Evolutionary conservation across 2,797 vertebrate genomes (phyloP).

Genomic region (Hoplostethus mediterraneus): DNA sequence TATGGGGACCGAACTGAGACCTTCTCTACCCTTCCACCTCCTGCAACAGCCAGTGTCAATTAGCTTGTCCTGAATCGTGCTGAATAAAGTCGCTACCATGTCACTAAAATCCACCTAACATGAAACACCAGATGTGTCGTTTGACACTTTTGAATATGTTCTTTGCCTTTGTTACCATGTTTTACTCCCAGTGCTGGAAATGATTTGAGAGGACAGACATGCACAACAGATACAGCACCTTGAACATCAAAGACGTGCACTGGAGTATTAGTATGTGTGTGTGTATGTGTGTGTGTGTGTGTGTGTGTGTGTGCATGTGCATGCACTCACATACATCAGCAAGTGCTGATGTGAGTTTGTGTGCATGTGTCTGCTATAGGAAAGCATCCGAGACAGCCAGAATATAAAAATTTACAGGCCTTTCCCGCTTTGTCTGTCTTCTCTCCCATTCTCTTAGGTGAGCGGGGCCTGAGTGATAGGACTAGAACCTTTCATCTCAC

Average conservation of each 20-base stretch:
- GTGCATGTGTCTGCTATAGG: slow-evolving; percentile 48
- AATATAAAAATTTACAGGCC: slow-evolving; percentile 77
- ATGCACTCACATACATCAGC: slow-evolving; percentile 13
- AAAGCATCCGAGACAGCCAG: slow-evolving; percentile 74
- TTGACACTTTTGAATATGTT: slow-evolving; percentile 79
- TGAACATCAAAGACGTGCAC: slow-evolving; percentile 78
- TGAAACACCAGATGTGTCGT: slow-evolving; percentile 68
- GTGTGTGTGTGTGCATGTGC: slow-evolving; percentile 15
- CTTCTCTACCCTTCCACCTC: slow-evolving; percentile 53
- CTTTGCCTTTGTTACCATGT: slow-evolving; percentile 82
- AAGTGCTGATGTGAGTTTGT: slow-evolving; percentile 38
- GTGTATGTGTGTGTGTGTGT: slow-evolving; percentile 46
- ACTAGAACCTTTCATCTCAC: slow-evolving; percentile 80
- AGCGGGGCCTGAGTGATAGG: slow-evolving; percentile 76
- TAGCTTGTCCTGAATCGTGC: slow-evolving; percentile 62
- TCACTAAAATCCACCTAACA: slow-evolving; percentile 60
- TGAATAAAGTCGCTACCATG: slow-evolving; percentile 50
- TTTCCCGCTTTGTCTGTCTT: slow-evolving; percentile 77
- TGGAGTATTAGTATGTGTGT: slow-evolving; percentile 56
- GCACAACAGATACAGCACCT: slow-evolving; percentile 77
- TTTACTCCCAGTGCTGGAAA: slow-evolving; percentile 71
- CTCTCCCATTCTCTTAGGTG: slow-evolving; percentile 75
- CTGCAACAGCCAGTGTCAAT: slow-evolving; percentile 64
- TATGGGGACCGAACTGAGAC: slow-evolving; percentile 9
- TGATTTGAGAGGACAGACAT: slow-evolving; percentile 81